Evolutionary conservation across 1,140 invertebrate species (phyloP), one percentile per base, ranked within the genome.

Genomic region (Drosophila sechellia): DNA sequence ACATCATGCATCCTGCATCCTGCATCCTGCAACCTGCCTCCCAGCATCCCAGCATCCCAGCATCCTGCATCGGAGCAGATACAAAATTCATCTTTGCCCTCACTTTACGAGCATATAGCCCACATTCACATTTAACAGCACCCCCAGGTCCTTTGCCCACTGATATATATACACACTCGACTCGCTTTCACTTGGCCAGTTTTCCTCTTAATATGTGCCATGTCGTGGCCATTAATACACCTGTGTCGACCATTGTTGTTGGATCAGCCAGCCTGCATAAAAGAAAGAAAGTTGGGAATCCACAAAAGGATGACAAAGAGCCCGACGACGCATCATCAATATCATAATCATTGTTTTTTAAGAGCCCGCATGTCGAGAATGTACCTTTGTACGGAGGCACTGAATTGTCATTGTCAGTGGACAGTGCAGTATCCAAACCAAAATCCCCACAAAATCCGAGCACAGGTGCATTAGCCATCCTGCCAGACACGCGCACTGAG

Each of bases 151-250:
- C 15, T 40, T 35, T 50, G 22, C 4, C n/a, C 35, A 40, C 12
- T 49, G 56, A 50, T 39, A 13, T 15, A 27, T 27, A 27, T 6
- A 27, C 27, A 27, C 27, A 31, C 50, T 34, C 49, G 12, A 27
- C 6, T 25, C 22, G 12, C 37, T 25, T 17, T 15, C 13, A 15
- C 40, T 20, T 12, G 12, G 25, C 13, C 49, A n/a, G 42, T 70
- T 34, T 22, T 40, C 27, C 66, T 56, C 52, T 70, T 57, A 66
- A 70, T 71, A 50, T 71, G 43, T 70, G 68, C 68, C 65, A 49
- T 71, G 68, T 43, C 65, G 65, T 71, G 57, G 64, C 55, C 50
- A 71, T 70, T 70, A 70, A 70, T 46, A 39, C 65, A 40, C 42
- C 39, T 70, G 64, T 56, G 64, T 48, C 53, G 50, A 35, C 64